Percentiles rank a stretch among this genome's conserved stretches.
Conservation (phyloP, 2,888 invertebrate species). For the Tridacna crocea region DNA sequence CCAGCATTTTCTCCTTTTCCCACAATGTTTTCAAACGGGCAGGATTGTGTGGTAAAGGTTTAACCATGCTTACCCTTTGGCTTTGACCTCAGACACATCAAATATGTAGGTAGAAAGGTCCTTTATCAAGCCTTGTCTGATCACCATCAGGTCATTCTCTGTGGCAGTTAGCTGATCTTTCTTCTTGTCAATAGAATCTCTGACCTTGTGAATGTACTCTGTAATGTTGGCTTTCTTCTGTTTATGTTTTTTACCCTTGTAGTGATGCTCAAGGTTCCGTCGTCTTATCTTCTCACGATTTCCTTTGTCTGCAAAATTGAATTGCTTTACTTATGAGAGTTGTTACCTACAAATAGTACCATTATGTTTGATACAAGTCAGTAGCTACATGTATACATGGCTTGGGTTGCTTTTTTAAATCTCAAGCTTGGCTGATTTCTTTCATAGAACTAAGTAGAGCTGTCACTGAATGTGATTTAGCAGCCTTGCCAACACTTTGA, state of each 20-base stretch:
- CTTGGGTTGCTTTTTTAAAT: too few relatives aligned
- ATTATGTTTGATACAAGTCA: background rate
- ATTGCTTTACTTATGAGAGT: background rate
- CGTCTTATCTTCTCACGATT: constrained; percentile 35
- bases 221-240: constrained; percentile 52
- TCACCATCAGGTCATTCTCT: constrained; percentile 44
- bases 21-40: too few relatives aligned
- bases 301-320: constrained; percentile 27
- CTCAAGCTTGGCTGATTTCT: too few relatives aligned
- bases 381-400: too few relatives aligned
- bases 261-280: constrained; percentile 40
- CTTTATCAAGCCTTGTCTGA: constrained; percentile 49
- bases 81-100: constrained; percentile 55
- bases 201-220: constrained; percentile 54
- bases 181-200: constrained; percentile 43
- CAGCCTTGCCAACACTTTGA: too few relatives aligned
- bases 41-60: too few relatives aligned
- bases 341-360: background rate
- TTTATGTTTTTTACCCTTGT: constrained; percentile 55
- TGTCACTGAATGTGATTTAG: too few relatives aligned
- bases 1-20: too few relatives aligned
- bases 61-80: constrained; percentile 46
- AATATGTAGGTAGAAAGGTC: constrained; percentile 61
- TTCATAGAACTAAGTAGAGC: too few relatives aligned
- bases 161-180: constrained; percentile 37